These are phyloP conservation scores for Meiosimyza decipiens DNA, from an alignment of 2,888 invertebrate species.

Conservation along the genomic window DNA sequence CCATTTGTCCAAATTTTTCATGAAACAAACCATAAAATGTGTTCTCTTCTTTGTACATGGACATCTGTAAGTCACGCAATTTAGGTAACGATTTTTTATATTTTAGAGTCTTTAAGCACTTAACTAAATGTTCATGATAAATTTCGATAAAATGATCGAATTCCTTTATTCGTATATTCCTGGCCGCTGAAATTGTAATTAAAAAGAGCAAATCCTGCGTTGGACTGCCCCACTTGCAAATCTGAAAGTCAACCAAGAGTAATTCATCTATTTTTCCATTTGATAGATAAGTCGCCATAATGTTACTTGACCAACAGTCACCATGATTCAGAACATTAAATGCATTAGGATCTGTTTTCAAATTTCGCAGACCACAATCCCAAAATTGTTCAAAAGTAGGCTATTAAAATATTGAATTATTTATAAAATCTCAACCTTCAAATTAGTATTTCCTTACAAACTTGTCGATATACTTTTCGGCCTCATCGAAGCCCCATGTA, in stretches of 20 bases:
- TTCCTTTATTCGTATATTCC: slow-evolving; percentile 52
- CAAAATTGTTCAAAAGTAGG: slow-evolving; percentile 53
- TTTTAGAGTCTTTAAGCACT: slow-evolving; percentile 54
- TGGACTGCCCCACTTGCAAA: slow-evolving; percentile 60
- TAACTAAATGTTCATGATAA: slow-evolving; percentile 57
- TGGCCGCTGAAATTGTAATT: slow-evolving; percentile 53
- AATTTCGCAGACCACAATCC: slow-evolving; percentile 39
- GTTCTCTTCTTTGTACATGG: slow-evolving; percentile 49
- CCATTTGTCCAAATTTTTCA: slow-evolving; percentile 18
- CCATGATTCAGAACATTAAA: slow-evolving; percentile 60
- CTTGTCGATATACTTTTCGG: slow-evolving; percentile 49
- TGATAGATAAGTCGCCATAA: slow-evolving; percentile 56
- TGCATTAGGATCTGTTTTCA: slow-evolving; percentile 43
- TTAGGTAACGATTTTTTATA: slow-evolving; percentile 54
- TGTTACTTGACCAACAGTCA: slow-evolving; percentile 62
- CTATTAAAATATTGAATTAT: slow-evolving; percentile 38
- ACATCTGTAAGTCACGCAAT: slow-evolving; percentile 54
- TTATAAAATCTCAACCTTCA: background rate
- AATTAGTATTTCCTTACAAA: slow-evolving; percentile 46
- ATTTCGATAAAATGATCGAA: slow-evolving; percentile 59
- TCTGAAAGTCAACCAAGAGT: slow-evolving; percentile 58
- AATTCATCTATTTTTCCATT: slow-evolving; percentile 50
- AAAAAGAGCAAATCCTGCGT: slow-evolving; percentile 58
- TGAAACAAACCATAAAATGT: slow-evolving; percentile 51
- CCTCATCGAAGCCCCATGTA: slow-evolving; percentile 51